Conservation (phyloP, 2,113 vertebrate genomes). For the Lamprotornis superbus region DNA sequence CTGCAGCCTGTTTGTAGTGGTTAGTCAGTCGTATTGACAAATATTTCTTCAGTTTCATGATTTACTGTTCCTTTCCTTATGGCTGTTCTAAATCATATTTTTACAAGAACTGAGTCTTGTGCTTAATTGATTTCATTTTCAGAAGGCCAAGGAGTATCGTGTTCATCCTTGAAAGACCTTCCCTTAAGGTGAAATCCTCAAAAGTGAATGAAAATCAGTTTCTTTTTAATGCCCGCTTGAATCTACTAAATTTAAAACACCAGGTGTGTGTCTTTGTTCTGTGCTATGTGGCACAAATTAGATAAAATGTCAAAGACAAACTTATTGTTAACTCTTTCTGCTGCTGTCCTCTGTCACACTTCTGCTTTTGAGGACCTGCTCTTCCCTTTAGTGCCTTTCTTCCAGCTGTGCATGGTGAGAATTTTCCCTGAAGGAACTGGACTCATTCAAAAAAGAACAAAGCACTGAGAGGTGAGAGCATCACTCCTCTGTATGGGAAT, state of each 20-base stretch:
- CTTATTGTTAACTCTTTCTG: neutral
- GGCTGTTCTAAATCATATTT: neutral
- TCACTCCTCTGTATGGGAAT: neutral
- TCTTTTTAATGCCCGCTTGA: neutral
- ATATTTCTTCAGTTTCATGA: neutral
- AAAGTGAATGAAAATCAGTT: neutral
- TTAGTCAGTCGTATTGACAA: neutral
- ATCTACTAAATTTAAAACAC: neutral
- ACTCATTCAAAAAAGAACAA: neutral
- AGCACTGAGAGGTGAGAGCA: neutral
- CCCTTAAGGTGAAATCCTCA: neutral
- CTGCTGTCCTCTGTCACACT: neutral
- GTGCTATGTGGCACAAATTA: neutral
- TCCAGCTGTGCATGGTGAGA: neutral
- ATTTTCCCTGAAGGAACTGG: neutral
- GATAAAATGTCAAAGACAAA: neutral
- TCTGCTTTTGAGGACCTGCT: neutral
- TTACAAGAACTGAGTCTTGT: neutral
- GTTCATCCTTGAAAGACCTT: constrained; percentile 21
- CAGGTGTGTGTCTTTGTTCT: neutral
- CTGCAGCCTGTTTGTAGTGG: neutral
- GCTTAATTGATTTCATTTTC: neutral
- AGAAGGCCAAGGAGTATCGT: neutral
- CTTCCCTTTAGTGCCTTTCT: neutral
- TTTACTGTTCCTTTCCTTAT: neutral